A percentile compares a stretch with the other conserved stretches of the same genome.
phyloP scores from a whole-genome alignment of 2,797 vertebrate species.

The Setipinna tenuifilis region DNA sequence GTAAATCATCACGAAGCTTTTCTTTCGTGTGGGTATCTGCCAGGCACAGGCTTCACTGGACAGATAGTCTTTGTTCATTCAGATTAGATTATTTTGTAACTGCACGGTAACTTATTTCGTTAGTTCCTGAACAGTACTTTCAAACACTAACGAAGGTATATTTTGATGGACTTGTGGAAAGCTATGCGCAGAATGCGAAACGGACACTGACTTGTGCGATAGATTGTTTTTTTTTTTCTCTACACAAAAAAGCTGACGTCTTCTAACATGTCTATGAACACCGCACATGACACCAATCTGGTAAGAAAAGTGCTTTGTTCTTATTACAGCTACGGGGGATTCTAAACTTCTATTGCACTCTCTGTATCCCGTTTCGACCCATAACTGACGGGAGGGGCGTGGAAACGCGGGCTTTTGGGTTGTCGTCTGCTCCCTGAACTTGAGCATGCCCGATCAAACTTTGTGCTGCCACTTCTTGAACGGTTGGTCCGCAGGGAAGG shows the following conservation, averaged over 20 bases:
- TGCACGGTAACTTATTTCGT: neutral
- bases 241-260: neutral
- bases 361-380: neutral
- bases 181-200: neutral
- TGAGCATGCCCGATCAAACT: constrained; percentile 17
- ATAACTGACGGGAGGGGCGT: constrained; percentile 4
- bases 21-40: neutral
- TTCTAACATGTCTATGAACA: neutral
- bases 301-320: neutral
- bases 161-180: neutral
- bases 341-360: neutral
- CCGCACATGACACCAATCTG: neutral
- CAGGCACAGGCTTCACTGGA: neutral
- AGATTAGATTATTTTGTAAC: neutral
- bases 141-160: neutral
- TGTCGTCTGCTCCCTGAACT: neutral
- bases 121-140: neutral
- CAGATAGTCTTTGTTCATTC: neutral
- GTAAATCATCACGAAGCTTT: neutral
- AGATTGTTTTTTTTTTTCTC: neutral
- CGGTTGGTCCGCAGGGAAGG: neutral
- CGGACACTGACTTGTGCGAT: neutral
- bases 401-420: constrained; percentile 27
- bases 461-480: neutral
- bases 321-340: neutral